phyloP scores from a whole-genome alignment of 2,888 invertebrate species.

The Ptycholaimellus sp. region DNA sequence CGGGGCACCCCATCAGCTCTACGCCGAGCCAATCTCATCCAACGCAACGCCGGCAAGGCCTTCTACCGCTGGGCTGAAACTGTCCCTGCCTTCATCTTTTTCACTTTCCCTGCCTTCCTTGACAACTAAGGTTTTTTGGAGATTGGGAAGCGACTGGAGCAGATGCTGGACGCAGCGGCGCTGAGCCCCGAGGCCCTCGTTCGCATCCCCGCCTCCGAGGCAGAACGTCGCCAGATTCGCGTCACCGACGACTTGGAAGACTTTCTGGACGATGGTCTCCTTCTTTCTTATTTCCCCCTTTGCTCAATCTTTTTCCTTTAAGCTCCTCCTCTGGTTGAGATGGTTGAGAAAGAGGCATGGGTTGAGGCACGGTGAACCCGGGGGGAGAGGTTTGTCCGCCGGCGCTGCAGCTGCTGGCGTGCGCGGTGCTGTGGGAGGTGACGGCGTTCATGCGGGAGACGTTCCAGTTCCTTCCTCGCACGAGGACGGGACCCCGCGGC shows the following conservation, averaged over 20 bases:
- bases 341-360: background rate
- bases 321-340: no score
- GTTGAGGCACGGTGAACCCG: constrained; percentile 41
- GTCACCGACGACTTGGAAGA: constrained; percentile 50
- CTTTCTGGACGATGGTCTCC: constrained; percentile 86
- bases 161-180: constrained; percentile 42
- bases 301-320: background rate
- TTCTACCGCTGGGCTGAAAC: constrained; percentile 86
- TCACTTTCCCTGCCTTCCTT: background rate
- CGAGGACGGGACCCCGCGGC: constrained; percentile 12
- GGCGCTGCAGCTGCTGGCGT: constrained; percentile 61
- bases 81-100: constrained; percentile 8
- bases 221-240: constrained; percentile 27
- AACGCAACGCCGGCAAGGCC: constrained; percentile 74
- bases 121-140: constrained; percentile 24
- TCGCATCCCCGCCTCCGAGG: constrained; percentile 26
- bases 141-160: constrained; percentile 58
- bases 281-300: constrained; percentile 5
- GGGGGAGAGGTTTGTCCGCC: constrained; percentile 51
- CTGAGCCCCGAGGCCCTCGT: constrained; percentile 25
- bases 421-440: constrained; percentile 78
- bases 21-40: constrained; percentile 39
- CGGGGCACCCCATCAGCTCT: constrained; percentile 28
- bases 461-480: constrained; percentile 43
- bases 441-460: constrained; percentile 87